Conservation (phyloP, 2,113 vertebrate species). For the Geothlypis trichas region DNA sequence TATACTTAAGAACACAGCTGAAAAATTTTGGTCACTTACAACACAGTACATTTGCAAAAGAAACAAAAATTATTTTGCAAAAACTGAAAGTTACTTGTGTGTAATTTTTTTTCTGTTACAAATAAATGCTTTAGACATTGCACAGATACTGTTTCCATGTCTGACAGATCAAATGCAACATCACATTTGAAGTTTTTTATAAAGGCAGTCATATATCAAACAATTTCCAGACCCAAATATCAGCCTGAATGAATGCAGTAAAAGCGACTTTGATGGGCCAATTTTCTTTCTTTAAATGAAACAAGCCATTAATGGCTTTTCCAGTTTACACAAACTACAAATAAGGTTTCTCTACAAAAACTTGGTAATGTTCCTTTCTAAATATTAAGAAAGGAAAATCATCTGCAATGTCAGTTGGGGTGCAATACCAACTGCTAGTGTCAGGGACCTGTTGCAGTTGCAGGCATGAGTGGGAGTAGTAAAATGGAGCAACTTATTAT, state of each 20-base stretch:
- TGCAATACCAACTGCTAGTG: background rate
- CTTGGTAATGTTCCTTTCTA: background rate
- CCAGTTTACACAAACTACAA: background rate
- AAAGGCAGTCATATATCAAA: background rate
- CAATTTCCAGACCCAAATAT: background rate
- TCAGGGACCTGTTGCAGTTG: conserved; percentile 10
- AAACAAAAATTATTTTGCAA: background rate
- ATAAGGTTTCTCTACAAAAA: background rate
- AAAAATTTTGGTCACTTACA: background rate
- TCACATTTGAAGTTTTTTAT: background rate
- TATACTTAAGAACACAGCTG: background rate
- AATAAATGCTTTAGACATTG: background rate
- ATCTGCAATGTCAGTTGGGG: background rate
- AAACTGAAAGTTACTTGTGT: background rate
- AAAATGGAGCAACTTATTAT: conserved; percentile 21
- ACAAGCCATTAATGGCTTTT: background rate
- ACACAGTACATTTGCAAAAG: background rate
- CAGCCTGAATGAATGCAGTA: background rate
- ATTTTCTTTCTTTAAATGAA: background rate
- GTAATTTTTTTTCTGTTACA: background rate
- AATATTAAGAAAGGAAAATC: background rate
- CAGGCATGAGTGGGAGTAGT: conserved; percentile 8
- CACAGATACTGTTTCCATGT: background rate
- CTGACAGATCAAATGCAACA: background rate
- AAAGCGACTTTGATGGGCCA: background rate